phyloP scores from a whole-genome alignment of 2,888 invertebrate genomes.

The Julus scandinavius region DNA sequence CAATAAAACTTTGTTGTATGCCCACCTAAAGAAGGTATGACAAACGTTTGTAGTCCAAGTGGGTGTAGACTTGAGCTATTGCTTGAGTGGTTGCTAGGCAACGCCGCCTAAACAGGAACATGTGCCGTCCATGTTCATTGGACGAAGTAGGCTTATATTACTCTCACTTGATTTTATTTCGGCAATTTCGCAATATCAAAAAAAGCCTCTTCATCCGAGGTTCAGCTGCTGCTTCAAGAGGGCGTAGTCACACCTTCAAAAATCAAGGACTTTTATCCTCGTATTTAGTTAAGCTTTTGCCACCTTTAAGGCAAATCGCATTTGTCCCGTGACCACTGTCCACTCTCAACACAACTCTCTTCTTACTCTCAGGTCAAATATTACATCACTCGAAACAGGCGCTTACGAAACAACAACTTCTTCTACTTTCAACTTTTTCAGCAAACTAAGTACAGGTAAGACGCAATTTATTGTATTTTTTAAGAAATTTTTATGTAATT shows the following conservation, averaged over 20 bases:
- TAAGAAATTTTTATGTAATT: no score
- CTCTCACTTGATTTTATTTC: neutral
- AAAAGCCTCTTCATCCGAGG: constrained; percentile 19
- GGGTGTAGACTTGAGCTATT: neutral
- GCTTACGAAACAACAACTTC: neutral
- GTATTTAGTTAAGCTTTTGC: neutral
- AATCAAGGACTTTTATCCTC: neutral
- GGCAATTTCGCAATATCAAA: neutral
- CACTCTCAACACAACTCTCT: neutral
- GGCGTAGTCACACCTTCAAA: constrained; percentile 23
- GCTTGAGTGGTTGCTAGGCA: neutral
- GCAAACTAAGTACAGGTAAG: neutral
- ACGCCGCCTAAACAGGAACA: constrained; percentile 43
- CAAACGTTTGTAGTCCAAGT: neutral
- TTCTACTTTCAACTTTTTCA: neutral
- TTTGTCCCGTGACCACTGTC: neutral
- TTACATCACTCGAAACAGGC: neutral
- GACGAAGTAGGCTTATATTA: neutral
- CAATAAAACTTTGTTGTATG: neutral
- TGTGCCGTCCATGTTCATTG: constrained; percentile 1
- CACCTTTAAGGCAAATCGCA: neutral
- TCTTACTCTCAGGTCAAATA: neutral
- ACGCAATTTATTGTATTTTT: neutral
- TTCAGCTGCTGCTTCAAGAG: neutral
- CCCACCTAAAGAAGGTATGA: neutral